Base-by-base conservation (phyloP, 2,888 invertebrate species). In the Gymnocheta viridis region DNA sequence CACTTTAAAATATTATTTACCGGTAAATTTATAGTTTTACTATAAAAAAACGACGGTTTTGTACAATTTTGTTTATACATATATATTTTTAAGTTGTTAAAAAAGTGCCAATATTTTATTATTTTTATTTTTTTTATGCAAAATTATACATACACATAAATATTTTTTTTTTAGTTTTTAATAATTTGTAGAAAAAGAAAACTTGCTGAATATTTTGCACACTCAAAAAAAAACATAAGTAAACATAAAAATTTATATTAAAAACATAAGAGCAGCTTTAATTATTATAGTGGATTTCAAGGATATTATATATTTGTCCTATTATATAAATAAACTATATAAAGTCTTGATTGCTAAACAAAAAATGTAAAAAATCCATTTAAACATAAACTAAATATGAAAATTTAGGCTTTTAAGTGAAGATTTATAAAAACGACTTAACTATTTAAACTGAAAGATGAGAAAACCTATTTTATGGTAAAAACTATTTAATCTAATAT, bases 251-350 rank as follows among this genome's bases (percentile, higher is more conserved):
- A 49, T 19, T 41, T 58, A 78, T 24, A 44, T 35, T 29, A 49
- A 62, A 72, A 73, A 62, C 67, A 81, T 62, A 77, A 56, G 81
- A 69, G 81, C 84, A 84, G 84, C 84, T 84, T 84, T 84, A 84
- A 81, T 84, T 81, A 73, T 54, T 73, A 7, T 70, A 82, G 62
- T 47, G n/a, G 27, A 47, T 27, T 41, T 49, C 32, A 73, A 67
- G 51, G 49, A 73, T 49, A 72, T 64, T 73, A 62, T 66, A 9
- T 49, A 64, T 3, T 44, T 60, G 32, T 51, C n/a, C 24, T 70
- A n/a, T 19, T 73, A 73, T 27, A 51, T 41, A 60, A 67, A 60
- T 22, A 14, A 51, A 24, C 7, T 67, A 24, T 56, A 44, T 5
- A 32, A 29, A 54, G 29, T n/a, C 29, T 44, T 58, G 58, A 9